Evolutionary conservation across 2,888 invertebrate species (phyloP), one percentile per base, ranked within the genome.

Genomic region (Stenoptilia bipunctidactyla): DNA sequence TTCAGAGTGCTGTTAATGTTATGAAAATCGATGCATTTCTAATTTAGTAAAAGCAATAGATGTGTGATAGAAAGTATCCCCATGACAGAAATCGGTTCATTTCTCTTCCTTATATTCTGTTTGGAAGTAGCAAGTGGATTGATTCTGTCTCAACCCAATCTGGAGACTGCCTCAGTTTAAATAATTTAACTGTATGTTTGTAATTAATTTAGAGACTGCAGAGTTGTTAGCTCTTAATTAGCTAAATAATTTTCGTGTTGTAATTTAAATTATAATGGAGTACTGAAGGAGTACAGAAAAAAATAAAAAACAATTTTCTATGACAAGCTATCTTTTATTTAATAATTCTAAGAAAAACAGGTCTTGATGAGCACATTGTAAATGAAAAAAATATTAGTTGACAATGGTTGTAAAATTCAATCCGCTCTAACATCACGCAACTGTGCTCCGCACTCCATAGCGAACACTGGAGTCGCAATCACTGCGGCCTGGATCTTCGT

Each of bases 121-220:
- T 39, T 48, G 42, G 36, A 35, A 44, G 42, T 42, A 36, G 42
- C 44, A 41, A 37, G 27, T 15, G 37, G 58, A 55, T 60, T 58
- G 50, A 52, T 52, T 52, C 52, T 57, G 70, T 72, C 72, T 75
- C 70, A 36, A 44, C 47, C 53, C 56, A 58, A 58, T 64, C 56
- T 51, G 42, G 71, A 67, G 76, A 66, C 73, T 64, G 70, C 67
- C 75, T 79, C 73, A 69, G 62, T 20, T 20, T 20, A 20, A 20
- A n/a, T 3, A 20, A 20, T 75, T 72, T 76, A 72, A 60, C 68
- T 66, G 66, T 69, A 66, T 73, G 70, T 70, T 73, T 74, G 72
- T 74, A 76, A 76, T 75, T 71, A 66, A 72, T 61, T 73, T 66
- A 79, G 80, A 83, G 82, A 83, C 82, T 83, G 82, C 82, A 74